Base-by-base conservation (phyloP, 2,797 vertebrate genomes). In the Typhlichthys subterraneus region DNA sequence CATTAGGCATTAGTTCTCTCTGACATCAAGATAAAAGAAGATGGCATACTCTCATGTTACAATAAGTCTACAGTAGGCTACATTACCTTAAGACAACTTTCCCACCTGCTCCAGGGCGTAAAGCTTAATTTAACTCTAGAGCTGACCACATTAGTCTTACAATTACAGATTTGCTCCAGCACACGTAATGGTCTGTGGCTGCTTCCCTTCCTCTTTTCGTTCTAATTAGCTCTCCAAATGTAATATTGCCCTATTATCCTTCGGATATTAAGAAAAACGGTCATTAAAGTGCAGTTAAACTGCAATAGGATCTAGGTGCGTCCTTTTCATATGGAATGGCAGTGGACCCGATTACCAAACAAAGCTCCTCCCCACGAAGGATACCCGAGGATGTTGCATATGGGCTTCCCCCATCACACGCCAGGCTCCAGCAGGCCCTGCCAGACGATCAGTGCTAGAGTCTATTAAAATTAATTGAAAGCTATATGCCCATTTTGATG, bases 391-490 rank as follows among this genome's bases (percentile, higher is more conserved):
- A 81, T 69, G 60, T 59, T 76, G 58, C 75, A 3, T 85, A 65
- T 33, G 78, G 84, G 71, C 75, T 83, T 78, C 78, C 85, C 82
- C 72, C 59, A 42, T 75, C 82, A 84, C 61, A 31, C 76, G 81
- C 53, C 23, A 45, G 4, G 57, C 56, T 76, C 57, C 68, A 67
- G 70, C 58, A 73, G 66, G 61, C 57, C 33, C 13, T 50, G 52
- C 65, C 77, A 75, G 79, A 67, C 75, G 62, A 72, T 42, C 38
- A 42, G 7, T 42, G 38, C 38, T 42, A 0, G 74, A 54, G 68
- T 60, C 62, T 51, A 52, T 13, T 45, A 55, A 23, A 59, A 63
- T 54, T 61, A 64, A 70, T 14, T 52, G 72, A 65, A 61, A 64
- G 67, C 48, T 45, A 38, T 5, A 42, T 68, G 10, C 47, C 55